Evolutionary conservation across 2,888 invertebrate species (phyloP), one percentile per base, ranked within the genome.

Genomic region (Hermaeophaga mercurialis): DNA sequence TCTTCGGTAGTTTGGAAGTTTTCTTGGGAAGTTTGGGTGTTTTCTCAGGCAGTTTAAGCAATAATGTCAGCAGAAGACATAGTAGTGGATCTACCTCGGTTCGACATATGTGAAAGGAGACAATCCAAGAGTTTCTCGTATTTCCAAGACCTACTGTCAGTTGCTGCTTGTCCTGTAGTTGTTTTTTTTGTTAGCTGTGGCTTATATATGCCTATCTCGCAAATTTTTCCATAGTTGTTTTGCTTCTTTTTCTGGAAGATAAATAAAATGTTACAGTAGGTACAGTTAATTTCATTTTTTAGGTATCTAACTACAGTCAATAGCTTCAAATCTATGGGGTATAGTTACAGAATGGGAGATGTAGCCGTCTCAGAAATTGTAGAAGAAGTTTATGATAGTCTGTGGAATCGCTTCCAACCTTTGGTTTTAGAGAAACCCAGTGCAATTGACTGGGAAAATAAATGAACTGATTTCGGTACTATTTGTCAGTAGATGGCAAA

Each of bases 371-470:
- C 48, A 14, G 15, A 52, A 44, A 53, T 56, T 44, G 53, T 53
- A 48, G 39, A 52, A 38, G 59, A 47, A n/a, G 41, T 56, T 18
- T 58, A 49, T 45, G 36, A 58, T 36, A 33, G 39, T 1, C 31
- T 58, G 24, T 57, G 53, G 47, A 39, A 38, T 18, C 19, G 14
- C 36, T 18, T 56, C 12, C 31, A 15, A 50, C 24, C 50, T 0
- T 14, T 4, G 5, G 28, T 48, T 24, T 17, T 66, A 47, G 49
- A 44, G 11, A 31, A 46, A 7, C 60, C 66, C 14, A 58, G 54
- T n/a, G 54, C 56, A 44, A 46, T 36, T 15, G 44, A 50, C 24
- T 64, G 65, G 65, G 55, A 34, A 53, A 45, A 44, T 19, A 58
- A 45, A 39, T 48, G 48, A 43, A 58, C 48, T 15, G 44, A 19